Evolutionary conservation across 2,113 vertebrate genomes (phyloP), one percentile per base, ranked within the genome.

Genomic region (Amphiprion percula): DNA sequence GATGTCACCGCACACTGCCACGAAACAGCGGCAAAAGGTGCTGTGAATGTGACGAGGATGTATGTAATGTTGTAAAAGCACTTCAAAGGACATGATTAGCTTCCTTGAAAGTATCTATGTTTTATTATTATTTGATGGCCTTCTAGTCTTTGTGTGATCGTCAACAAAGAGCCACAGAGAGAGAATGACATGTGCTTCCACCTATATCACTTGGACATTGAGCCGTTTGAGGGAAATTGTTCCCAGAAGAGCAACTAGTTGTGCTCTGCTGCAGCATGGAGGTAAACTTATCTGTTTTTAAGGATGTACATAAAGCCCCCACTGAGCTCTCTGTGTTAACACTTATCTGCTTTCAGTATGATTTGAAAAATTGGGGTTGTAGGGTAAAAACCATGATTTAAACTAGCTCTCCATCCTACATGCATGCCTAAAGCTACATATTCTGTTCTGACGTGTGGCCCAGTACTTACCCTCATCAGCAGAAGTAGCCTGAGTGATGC

Each of bases 161-260:
- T 62, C 55, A 58, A 68, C 46, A 78, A 68, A 46, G 64, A 0
- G 23, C 11, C 28, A 21, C 69, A 55, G 19, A 53, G 50, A 47
- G 63, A 21, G n/a, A 79, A n/a, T 44, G 50, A 72, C 56, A 44
- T 2, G 8, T 21, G 41, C 26, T 24, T 61, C 6, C 1, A 49
- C 65, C 30, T 59, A n/a, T 61, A 74, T 84, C 64, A 78, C 72
- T 84, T 68, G 30, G 46, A 74, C 56, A 56, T 53, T 69, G 53
- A 68, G 49, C 37, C 12, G 3, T 83, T 73, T 83, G 50, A 85
- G 72, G 54, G 15, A 33, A 56, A 82, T 80, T 66, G 68, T 10
- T 83, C 85, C 60, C 84, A 76, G 24, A 60, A 63, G 87, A 88
- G 72, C 77, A 71, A 78, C 64, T 80, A n/a, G 47, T 47, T 74